Percentiles rank a stretch among this genome's conserved stretches.
Conservation (phyloP, 2,888 invertebrate genomes). For the Sabatieria punctata region DNA sequence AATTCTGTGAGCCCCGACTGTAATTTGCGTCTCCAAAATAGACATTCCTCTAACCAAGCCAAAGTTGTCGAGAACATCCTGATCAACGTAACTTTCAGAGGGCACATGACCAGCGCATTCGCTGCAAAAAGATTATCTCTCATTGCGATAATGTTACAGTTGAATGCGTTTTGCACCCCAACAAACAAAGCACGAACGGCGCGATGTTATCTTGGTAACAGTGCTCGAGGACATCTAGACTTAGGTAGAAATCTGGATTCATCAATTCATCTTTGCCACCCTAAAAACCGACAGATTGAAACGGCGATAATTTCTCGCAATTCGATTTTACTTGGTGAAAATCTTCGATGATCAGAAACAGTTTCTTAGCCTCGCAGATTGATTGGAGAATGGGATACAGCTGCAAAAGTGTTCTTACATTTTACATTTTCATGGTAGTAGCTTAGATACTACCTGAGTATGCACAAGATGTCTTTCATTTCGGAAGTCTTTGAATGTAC, state of each 20-base stretch:
- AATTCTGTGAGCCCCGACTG: neutral
- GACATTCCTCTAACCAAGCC: neutral
- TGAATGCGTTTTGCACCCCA: neutral
- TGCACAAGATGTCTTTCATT: neutral
- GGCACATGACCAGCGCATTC: slow-evolving; percentile 4
- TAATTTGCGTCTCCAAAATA: neutral
- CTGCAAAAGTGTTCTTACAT: neutral
- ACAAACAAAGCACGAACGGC: neutral
- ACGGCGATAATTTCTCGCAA: neutral
- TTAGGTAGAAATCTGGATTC: neutral
- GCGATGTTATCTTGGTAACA: neutral
- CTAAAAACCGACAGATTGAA: neutral
- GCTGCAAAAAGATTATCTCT: neutral
- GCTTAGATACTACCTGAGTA: neutral
- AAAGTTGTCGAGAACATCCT: neutral
- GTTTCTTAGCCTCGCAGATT: neutral
- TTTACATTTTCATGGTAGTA: too few species aligned
- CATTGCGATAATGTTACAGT: neutral
- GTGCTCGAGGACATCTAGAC: neutral
- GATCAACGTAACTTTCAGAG: neutral
- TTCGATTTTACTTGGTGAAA: neutral
- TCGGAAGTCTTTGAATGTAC: slow-evolving; percentile 4
- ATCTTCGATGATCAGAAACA: slow-evolving; percentile 1
- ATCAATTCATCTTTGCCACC: neutral
- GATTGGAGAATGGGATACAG: neutral